Evolutionary conservation across 2,113 vertebrate species (phyloP).

Genomic region (Crotophaga sulcirostris): DNA sequence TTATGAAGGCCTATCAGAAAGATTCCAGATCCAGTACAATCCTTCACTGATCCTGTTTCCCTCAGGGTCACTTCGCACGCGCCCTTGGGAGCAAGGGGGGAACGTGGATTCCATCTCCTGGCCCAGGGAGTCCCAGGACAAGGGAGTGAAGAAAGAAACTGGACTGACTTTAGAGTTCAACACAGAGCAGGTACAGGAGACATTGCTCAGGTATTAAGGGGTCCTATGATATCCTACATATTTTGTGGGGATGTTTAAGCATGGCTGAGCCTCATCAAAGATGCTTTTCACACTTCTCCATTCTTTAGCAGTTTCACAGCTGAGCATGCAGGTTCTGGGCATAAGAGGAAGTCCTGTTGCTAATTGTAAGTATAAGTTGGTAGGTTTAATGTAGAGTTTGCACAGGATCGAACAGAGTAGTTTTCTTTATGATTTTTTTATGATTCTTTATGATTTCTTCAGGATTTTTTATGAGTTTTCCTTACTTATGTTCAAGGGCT

Average conservation of each 20-base stretch:
- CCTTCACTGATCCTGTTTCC: neutral
- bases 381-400: neutral
- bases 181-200: neutral
- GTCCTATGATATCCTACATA: neutral
- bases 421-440: neutral
- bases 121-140: neutral
- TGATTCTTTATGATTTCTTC: no score
- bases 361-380: neutral
- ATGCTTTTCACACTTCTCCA: conserved; percentile 38
- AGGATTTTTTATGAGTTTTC: no score
- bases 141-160: neutral
- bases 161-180: neutral
- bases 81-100: neutral
- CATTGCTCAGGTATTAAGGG: neutral
- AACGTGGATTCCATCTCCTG: neutral
- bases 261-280: neutral
- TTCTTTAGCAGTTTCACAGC: conserved; percentile 26
- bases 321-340: neutral
- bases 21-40: neutral
- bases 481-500: neutral
- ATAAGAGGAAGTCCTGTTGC: conserved; percentile 41
- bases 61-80: neutral
- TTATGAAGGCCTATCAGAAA: neutral
- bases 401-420: neutral
- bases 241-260: neutral